A percentile compares a stretch with the other conserved stretches of the same genome.
These are phyloP conservation scores for Lanius ludovicianus DNA, from an alignment of 2,113 vertebrate genomes.

Conservation along the genomic window DNA sequence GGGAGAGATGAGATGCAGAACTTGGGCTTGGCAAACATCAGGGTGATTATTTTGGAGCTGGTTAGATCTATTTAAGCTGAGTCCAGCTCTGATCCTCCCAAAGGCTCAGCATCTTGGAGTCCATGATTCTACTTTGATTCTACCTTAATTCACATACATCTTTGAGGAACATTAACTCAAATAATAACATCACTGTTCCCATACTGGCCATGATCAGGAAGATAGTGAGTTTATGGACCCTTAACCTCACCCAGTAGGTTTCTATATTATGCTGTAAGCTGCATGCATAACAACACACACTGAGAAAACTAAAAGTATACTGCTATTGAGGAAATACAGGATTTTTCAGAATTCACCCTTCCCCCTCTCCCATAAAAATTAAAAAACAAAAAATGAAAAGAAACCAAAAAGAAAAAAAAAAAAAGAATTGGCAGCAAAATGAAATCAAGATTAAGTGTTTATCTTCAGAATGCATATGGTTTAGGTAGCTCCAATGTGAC, in stretches of 20 bases:
- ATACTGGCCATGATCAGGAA: background rate
- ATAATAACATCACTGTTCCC: background rate
- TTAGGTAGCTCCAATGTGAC: conserved; percentile 60
- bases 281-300: background rate
- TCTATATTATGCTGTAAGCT: background rate
- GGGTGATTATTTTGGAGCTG: background rate
- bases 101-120: background rate
- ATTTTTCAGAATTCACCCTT: background rate
- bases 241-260: background rate
- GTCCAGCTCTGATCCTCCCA: background rate
- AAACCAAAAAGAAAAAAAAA: background rate
- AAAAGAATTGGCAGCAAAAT: background rate
- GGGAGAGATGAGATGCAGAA: background rate
- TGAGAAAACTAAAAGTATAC: background rate
- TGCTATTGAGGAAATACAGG: background rate
- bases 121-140: background rate
- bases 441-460: conserved; percentile 44
- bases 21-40: background rate
- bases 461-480: conserved; percentile 45
- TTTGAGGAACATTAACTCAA: background rate
- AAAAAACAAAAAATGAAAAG: too few species aligned
- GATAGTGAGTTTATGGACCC: background rate
- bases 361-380: background rate
- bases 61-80: background rate
- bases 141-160: background rate